Conservation (phyloP, 1,140 invertebrate species). For the Gonatopus flavifemur region DNA sequence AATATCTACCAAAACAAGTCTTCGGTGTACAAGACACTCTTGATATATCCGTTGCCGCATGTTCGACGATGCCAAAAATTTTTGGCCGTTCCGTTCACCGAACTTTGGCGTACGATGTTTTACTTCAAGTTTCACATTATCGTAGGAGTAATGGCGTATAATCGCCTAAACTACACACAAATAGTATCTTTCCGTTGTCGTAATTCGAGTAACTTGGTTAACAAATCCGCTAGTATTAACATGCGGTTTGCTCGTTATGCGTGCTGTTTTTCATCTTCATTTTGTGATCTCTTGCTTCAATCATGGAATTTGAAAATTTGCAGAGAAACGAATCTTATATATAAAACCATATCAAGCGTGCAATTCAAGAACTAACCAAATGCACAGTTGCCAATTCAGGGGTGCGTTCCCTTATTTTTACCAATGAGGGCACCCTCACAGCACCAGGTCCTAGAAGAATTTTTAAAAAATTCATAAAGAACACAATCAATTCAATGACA, state of each 20-base stretch:
- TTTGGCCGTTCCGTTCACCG: slow-evolving; percentile 23
- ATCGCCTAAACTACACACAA: slow-evolving; percentile 3
- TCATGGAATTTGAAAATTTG: no score
- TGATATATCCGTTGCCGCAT: slow-evolving; percentile 31
- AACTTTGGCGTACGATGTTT: slow-evolving; percentile 17
- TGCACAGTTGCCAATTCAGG: no score
- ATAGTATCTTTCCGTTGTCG: neutral
- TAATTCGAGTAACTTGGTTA: neutral
- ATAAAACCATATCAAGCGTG: no score
- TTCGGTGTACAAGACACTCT: slow-evolving; percentile 20
- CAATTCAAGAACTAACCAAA: no score
- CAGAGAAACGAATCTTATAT: no score
- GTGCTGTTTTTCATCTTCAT: no score
- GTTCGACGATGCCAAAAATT: slow-evolving; percentile 26
- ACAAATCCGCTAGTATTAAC: slow-evolving; percentile 14
- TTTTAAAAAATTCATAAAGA: no score
- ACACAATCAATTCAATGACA: no score
- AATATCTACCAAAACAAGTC: slow-evolving; percentile 29
- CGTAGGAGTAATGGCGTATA: neutral
- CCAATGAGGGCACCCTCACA: no score
- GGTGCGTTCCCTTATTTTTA: no score
- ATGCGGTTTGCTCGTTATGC: slow-evolving; percentile 27
- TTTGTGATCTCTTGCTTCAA: no score
- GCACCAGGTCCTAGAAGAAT: no score
- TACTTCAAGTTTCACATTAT: slow-evolving; percentile 20